Evolutionary conservation across 2,888 invertebrate genomes (phyloP), one percentile per base, ranked within the genome.

Genomic region (Sialis lutaria): DNA sequence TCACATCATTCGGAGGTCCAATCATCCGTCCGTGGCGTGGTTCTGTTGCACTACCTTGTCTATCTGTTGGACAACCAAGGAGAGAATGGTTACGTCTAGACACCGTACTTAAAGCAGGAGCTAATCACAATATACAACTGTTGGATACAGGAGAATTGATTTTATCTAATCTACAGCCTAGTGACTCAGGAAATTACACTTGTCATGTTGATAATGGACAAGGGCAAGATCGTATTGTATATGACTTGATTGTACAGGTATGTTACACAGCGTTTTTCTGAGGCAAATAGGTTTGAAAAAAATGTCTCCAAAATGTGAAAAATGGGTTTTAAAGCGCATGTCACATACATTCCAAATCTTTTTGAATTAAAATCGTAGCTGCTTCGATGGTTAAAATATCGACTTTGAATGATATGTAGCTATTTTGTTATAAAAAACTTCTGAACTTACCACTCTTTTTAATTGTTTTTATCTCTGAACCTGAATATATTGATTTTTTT

Each of bases 191-290:
- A 35, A 83, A 83, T 61, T 83, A 82, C 56, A 79, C 79, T 6
- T 83, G 82, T 55, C 77, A 77, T 56, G 73, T 73, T 33, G 79
- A 81, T 55, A 82, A 82, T 55, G 74, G 74, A 22, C 72, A 78
- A 47, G 81, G 82, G 22, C 74, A 75, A 30, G 81, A 83, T 60
- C 69, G 74, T 42, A 67, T 80, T 5, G 72, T 74, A 1, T 79
- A 79, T 57, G 67, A 69, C 45, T 64, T 82, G n/a, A 65, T 76
- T 22, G 79, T 82, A 1, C 79, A 82, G 69, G 84, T 22, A 22
- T 22, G 22, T 22, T 22, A 22, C n/a, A n/a, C n/a, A n/a, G n/a
- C n/a, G n/a, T n/a, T n/a, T n/a, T n/a, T n/a, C n/a, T n/a, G n/a
- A n/a, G n/a, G n/a, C n/a, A n/a, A n/a, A n/a, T n/a, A n/a, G n/a